Conservation (phyloP, 2,113 vertebrate species). For the Oncorhynchus keta region DNA sequence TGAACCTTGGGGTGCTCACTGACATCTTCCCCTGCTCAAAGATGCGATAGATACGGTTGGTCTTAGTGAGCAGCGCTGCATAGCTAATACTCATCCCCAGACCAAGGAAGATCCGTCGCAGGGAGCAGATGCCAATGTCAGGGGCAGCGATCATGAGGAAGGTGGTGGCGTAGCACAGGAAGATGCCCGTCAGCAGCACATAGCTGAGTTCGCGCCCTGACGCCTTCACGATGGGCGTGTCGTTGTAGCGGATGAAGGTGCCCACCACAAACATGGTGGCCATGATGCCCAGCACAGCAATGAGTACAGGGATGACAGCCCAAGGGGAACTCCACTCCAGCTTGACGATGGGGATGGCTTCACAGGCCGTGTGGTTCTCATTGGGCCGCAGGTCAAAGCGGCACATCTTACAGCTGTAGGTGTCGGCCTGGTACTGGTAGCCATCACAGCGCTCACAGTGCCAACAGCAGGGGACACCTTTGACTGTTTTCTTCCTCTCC, state of each 20-base stretch:
- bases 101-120: slow-evolving; percentile 83
- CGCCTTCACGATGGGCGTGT: slow-evolving; percentile 94
- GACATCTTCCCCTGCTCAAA: slow-evolving; percentile 97
- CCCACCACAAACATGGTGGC: slow-evolving; percentile 88
- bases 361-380: slow-evolving; percentile 88
- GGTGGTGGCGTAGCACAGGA: slow-evolving; percentile 92
- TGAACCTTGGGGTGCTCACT: slow-evolving; percentile 72
- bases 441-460: slow-evolving; percentile 93
- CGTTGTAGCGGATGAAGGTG: slow-evolving; percentile 94
- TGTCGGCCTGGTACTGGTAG: slow-evolving; percentile 93
- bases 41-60: slow-evolving; percentile 97
- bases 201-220: slow-evolving; percentile 95
- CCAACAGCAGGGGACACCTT: slow-evolving; percentile 96
- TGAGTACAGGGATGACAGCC: slow-evolving; percentile 89
- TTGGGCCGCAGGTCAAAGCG: slow-evolving; percentile 91
- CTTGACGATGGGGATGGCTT: slow-evolving; percentile 90
- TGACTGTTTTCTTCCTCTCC: slow-evolving; percentile 91
- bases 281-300: slow-evolving; percentile 87
- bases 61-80: slow-evolving; percentile 93
- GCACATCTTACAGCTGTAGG: slow-evolving; percentile 90
- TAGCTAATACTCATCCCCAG: slow-evolving; percentile 81
- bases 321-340: slow-evolving; percentile 94
- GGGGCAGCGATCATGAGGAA: slow-evolving; percentile 95
- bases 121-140: slow-evolving; percentile 83
- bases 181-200: slow-evolving; percentile 91